A percentile compares a stretch with the other conserved stretches of the same genome.
phyloP scores from a whole-genome alignment of 1,140 invertebrate species.

The Hormaphis cornu region DNA sequence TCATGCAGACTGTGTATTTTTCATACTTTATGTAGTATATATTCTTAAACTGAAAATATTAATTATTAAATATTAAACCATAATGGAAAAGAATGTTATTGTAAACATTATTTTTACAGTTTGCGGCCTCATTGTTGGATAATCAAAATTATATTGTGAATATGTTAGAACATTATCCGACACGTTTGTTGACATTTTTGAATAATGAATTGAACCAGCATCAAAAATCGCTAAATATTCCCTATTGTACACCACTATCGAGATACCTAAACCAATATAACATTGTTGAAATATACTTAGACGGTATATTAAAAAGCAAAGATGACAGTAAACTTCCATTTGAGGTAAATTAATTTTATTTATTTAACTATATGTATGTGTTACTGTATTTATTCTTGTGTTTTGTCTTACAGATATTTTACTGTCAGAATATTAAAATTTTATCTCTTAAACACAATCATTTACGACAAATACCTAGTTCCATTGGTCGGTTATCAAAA shows the following conservation, averaged over 20 bases:
- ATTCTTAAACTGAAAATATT: no score
- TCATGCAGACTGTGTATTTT: no score
- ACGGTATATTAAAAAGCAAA: constrained; percentile 34
- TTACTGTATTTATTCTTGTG: not conserved
- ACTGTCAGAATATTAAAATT: constrained; percentile 40
- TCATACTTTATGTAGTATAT: no score
- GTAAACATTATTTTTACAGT: not conserved
- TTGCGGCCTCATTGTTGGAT: not conserved
- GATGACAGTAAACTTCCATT: constrained; percentile 33
- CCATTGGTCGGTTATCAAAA: constrained; percentile 44
- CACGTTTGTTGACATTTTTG: constrained; percentile 12
- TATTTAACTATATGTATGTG: not conserved
- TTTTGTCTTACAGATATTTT: constrained; percentile 43
- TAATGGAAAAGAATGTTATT: no score
- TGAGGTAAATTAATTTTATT: constrained; percentile 30
- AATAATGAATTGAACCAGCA: constrained; percentile 12
- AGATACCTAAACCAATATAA: constrained; percentile 34
- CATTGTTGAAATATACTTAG: constrained; percentile 35
- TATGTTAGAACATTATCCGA: constrained; percentile 5
- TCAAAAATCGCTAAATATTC: constrained; percentile 4
- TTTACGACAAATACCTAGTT: constrained; percentile 43
- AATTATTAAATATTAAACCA: not conserved
- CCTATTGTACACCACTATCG: constrained; percentile 30
- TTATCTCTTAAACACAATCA: constrained; percentile 47
- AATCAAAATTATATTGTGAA: not conserved